A percentile compares a stretch with the other conserved stretches of the same genome.
Evolutionary conservation across 1,140 invertebrate species (phyloP).

Genomic region (Drosophila erecta): DNA sequence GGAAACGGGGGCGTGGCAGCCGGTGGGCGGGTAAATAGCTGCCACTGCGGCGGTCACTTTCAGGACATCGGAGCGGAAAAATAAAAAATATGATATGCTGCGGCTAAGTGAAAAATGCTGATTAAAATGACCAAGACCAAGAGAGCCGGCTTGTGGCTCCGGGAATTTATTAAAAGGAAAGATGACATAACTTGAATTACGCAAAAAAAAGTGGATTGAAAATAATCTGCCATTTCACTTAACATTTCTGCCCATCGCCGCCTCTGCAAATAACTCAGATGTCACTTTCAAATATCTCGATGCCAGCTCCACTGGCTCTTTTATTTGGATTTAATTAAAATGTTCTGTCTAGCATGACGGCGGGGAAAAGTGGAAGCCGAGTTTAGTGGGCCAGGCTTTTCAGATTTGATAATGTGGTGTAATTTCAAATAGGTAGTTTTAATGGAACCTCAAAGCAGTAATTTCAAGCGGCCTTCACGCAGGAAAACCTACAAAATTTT

Average conservation of each 20-base stretch:
- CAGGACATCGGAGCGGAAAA: conserved; percentile 32
- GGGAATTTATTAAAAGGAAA: conserved; percentile 32
- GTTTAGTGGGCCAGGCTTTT: neutral
- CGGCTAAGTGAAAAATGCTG: conserved; percentile 52
- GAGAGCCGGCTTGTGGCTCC: conserved; percentile 1
- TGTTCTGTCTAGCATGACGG: conserved; percentile 4
- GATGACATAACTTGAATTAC: conserved; percentile 28
- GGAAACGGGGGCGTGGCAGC: conserved; percentile 16
- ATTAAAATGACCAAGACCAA: conserved; percentile 51
- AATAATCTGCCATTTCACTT: conserved; percentile 26
- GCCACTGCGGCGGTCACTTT: conserved; percentile 37
- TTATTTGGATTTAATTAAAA: conserved; percentile 34
- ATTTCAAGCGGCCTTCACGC: no score
- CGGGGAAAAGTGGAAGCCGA: neutral
- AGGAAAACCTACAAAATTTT: no score
- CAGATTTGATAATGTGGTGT: neutral
- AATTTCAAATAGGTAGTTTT: neutral
- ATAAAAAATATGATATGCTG: conserved; percentile 6
- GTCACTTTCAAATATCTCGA: conserved; percentile 21
- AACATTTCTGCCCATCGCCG: conserved; percentile 5
- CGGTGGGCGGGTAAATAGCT: conserved; percentile 38
- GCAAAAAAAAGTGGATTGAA: neutral
- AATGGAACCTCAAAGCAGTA: neutral
- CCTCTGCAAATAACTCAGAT: conserved; percentile 29
- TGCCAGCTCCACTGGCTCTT: conserved; percentile 5